Evolutionary conservation across 2,888 invertebrate genomes (phyloP).

Genomic region (Melolontha melolontha): DNA sequence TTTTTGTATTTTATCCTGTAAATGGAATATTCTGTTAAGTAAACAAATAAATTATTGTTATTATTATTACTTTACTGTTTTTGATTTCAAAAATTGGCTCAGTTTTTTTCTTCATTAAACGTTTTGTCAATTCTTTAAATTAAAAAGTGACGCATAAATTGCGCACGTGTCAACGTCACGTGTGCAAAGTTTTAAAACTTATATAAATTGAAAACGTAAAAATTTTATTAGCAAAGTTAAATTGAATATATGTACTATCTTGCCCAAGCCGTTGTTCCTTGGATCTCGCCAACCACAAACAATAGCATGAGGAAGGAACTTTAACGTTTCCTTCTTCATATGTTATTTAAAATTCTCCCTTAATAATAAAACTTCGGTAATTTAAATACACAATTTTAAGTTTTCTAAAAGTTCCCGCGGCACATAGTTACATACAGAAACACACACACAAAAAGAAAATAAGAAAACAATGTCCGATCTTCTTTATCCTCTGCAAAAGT

Average conservation of each 20-base stretch:
- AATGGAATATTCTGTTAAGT: no score
- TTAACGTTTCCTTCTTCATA: slow-evolving; percentile 26
- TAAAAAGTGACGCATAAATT: no score
- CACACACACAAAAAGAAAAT: background rate
- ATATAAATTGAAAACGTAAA: slow-evolving; percentile 26
- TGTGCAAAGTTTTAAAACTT: slow-evolving; percentile 9
- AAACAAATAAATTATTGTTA: no score
- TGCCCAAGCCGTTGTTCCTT: slow-evolving; percentile 17
- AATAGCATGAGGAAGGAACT: slow-evolving; percentile 10
- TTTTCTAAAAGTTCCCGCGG: slow-evolving; percentile 12
- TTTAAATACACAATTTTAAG: slow-evolving; percentile 40
- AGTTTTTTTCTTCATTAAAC: no score
- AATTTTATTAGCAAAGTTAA: slow-evolving; percentile 34
- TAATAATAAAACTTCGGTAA: slow-evolving; percentile 39
- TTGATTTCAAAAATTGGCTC: no score
- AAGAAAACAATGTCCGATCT: slow-evolving; percentile 20
- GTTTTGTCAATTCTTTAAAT: no score
- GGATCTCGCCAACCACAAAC: background rate
- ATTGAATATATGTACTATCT: slow-evolving; percentile 34
- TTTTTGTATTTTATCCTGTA: no score
- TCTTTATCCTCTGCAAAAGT: background rate
- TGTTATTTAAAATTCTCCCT: slow-evolving; percentile 38
- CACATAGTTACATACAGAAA: slow-evolving; percentile 3
- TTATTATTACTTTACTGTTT: no score
- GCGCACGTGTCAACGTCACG: no score